Evolutionary conservation across 2,888 invertebrate genomes (phyloP).

Genomic region (Zaprionus lineosus): DNA sequence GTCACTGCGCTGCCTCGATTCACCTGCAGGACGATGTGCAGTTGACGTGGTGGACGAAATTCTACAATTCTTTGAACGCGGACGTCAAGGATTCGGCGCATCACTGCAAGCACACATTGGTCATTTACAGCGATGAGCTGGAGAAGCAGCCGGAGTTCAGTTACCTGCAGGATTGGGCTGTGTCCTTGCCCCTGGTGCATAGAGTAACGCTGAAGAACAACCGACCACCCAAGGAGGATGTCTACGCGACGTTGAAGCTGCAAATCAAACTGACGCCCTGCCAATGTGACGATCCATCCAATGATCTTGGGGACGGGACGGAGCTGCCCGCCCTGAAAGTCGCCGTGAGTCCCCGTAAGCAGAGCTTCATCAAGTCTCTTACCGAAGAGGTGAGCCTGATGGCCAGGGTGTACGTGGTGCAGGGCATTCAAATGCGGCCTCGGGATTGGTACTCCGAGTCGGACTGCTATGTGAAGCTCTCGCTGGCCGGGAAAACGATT

Average conservation of each 20-base stretch:
- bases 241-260: slow-evolving; percentile 82
- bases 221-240: slow-evolving; percentile 81
- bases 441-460: slow-evolving; percentile 88
- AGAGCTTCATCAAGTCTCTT: slow-evolving; percentile 54
- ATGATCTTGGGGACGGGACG: slow-evolving; percentile 48
- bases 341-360: slow-evolving; percentile 63
- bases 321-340: slow-evolving; percentile 53
- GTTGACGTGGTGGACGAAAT: slow-evolving; percentile 85
- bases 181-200: slow-evolving; percentile 86
- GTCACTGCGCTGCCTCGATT: too few relatives aligned
- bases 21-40: slow-evolving; percentile 72
- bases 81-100: slow-evolving; percentile 26
- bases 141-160: slow-evolving; percentile 87
- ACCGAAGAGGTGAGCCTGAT: slow-evolving; percentile 63
- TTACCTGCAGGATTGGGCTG: slow-evolving; percentile 87
- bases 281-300: slow-evolving; percentile 30
- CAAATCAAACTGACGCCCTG: slow-evolving; percentile 77
- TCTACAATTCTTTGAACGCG: slow-evolving; percentile 83
- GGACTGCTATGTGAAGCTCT: slow-evolving; percentile 90
- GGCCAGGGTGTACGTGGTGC: slow-evolving; percentile 90
- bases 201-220: slow-evolving; percentile 79
- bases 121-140: slow-evolving; percentile 87
- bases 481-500: slow-evolving; percentile 86
- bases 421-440: slow-evolving; percentile 88
- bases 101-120: slow-evolving; percentile 72